Evolutionary conservation across 2,113 vertebrate species (phyloP).

Genomic region (Oryctolagus cuniculus): mOryCun1.1 NC_091438.1:73549501-73550000

Average conservation of each 20-base stretch:
- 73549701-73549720: background rate
- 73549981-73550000: conserved; percentile 6
- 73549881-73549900: background rate
- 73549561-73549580: no score
- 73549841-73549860: background rate
- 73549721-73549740: background rate
- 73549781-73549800: background rate
- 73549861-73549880: background rate
- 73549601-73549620: no score
- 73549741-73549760: background rate
- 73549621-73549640: no score
- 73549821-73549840: background rate
- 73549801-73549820: background rate
- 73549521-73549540: no score
- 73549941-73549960: background rate
- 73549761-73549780: background rate
- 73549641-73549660: background rate
- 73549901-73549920: background rate
- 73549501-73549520: no score
- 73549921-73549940: background rate
- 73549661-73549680: conserved; percentile 18
- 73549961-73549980: background rate
- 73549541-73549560: no score
- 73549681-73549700: background rate
- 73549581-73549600: no score